Conservation (phyloP, 2,113 vertebrate genomes). For the Strix uralensis region DNA sequence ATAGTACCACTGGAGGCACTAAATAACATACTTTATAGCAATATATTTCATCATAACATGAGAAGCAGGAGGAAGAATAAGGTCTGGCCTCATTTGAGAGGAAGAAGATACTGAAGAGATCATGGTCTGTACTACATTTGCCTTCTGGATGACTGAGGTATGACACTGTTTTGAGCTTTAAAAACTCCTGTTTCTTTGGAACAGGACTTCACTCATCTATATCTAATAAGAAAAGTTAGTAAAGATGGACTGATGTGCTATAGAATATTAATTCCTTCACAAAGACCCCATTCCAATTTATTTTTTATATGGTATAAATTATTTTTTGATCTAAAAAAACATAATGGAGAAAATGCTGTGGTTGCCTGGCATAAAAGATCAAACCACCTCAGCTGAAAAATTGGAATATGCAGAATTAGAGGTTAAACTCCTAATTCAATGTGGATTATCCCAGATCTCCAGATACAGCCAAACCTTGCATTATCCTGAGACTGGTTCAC, state of each 20-base stretch:
- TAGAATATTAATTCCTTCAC: background rate
- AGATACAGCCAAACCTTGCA: background rate
- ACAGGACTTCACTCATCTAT: background rate
- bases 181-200: background rate
- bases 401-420: background rate
- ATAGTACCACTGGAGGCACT: background rate
- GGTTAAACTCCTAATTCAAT: background rate
- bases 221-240: background rate
- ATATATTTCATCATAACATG: background rate
- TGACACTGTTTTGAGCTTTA: background rate
- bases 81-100: background rate
- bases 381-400: background rate
- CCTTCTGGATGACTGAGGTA: background rate
- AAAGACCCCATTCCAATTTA: background rate
- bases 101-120: background rate
- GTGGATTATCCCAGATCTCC: background rate
- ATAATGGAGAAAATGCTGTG: background rate
- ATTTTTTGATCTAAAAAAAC: background rate
- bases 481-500: background rate
- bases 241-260: background rate
- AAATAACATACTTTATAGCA: background rate
- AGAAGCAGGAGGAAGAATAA: background rate
- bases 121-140: background rate
- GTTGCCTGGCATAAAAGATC: background rate
- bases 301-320: background rate